Percentiles rank a stretch among this genome's conserved stretches.
Evolutionary conservation across 2,888 invertebrate genomes (phyloP).

Genomic region (Stegophylla sp.): DNA sequence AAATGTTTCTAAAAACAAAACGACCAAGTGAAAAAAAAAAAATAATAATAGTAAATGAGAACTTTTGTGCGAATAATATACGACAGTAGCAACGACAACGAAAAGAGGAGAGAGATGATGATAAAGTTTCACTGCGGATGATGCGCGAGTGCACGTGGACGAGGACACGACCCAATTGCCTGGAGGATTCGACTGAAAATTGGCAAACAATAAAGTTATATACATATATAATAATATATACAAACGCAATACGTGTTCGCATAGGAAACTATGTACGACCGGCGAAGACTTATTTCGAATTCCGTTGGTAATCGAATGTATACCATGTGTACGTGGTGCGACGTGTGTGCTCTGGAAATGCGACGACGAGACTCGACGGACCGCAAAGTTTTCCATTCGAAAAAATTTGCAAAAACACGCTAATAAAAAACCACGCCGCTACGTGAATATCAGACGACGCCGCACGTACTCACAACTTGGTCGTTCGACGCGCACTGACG

Average conservation of each 20-base stretch:
- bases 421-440: neutral
- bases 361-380: neutral
- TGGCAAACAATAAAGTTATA: constrained; percentile 10
- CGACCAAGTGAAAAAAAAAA: no score
- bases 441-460: neutral
- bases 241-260: neutral
- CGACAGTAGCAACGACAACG: neutral
- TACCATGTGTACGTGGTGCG: neutral
- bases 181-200: constrained; percentile 18
- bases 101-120: neutral
- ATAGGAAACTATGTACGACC: neutral
- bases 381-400: neutral
- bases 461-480: neutral
- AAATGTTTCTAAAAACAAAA: neutral
- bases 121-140: neutral
- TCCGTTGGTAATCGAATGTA: neutral
- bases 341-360: neutral
- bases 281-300: neutral
- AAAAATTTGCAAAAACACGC: neutral
- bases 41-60: neutral
- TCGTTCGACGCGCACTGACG: neutral
- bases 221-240: neutral
- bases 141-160: no score
- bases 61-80: constrained; percentile 19
- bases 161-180: neutral